Percentiles rank a stretch among this genome's conserved stretches.
Conservation (phyloP, 2,113 vertebrate species). For the Dipodomys spectabilis region DNA sequence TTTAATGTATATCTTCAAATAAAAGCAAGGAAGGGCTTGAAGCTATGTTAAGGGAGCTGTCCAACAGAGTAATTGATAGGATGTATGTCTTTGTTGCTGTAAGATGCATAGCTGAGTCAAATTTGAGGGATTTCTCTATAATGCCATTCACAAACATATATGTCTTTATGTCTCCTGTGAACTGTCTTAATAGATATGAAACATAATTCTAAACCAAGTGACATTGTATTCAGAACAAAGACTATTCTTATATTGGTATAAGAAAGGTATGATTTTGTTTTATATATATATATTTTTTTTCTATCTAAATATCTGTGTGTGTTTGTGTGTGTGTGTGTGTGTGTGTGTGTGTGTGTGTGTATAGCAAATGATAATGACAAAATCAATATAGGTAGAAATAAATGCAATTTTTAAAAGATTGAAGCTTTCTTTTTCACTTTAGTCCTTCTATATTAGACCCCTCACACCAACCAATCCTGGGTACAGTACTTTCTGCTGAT, state of each 20-base stretch:
- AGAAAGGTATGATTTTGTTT: neutral
- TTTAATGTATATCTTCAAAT: constrained; percentile 40
- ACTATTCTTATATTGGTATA: constrained; percentile 5
- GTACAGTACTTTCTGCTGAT: constrained; percentile 37
- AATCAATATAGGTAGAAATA: neutral
- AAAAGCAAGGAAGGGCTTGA: constrained; percentile 24
- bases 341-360: neutral
- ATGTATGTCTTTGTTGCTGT: constrained; percentile 46
- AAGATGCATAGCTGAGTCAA: constrained; percentile 37
- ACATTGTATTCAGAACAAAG: constrained; percentile 9
- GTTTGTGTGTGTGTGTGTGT: constrained; percentile 13
- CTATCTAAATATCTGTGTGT: neutral
- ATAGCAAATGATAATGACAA: neutral
- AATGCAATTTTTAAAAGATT: constrained; percentile 24
- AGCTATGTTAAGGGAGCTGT: constrained; percentile 59
- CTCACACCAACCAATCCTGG: neutral
- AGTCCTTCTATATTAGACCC: constrained; percentile 4
- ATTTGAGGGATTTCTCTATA: constrained; percentile 27
- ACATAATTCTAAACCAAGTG: constrained; percentile 41
- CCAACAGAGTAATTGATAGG: constrained; percentile 60
- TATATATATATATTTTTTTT: constrained; percentile 14
- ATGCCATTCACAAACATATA: constrained; percentile 54
- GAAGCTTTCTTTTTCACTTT: constrained; percentile 12
- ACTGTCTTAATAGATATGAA: neutral
- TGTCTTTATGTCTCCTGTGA: constrained; percentile 16